A percentile compares a stretch with the other conserved stretches of the same genome.
Conservation (phyloP, 2,113 vertebrate species). For the Ptychochromis oligacanthus region DNA sequence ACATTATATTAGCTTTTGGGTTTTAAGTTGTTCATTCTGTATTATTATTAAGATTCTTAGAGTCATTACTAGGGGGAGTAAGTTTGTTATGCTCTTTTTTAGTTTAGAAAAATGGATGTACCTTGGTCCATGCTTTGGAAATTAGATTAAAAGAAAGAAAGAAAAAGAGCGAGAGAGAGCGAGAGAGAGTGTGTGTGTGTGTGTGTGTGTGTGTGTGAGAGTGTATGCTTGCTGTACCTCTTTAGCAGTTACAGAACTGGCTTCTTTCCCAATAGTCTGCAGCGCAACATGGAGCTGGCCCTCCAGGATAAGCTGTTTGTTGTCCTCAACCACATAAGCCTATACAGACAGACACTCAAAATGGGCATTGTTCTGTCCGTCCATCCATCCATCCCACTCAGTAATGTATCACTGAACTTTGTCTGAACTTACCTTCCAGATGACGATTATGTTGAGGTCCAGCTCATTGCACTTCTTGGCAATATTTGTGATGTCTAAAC, state of each 20-base stretch:
- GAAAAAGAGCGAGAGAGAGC: not conserved
- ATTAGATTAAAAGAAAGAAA: not conserved
- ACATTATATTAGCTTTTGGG: not conserved
- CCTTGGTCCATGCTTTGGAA: not conserved
- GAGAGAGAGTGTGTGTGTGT: no score
- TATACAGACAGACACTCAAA: slow-evolving; percentile 66
- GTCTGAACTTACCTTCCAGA: slow-evolving; percentile 88
- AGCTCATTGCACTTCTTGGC: slow-evolving; percentile 89
- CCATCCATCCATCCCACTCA: not conserved
- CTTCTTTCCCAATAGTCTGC: slow-evolving; percentile 88
- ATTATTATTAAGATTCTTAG: not conserved
- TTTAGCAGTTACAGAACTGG: slow-evolving; percentile 88
- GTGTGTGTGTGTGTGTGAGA: not conserved
- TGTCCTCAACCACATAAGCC: slow-evolving; percentile 97
- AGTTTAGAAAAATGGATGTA: not conserved
- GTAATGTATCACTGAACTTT: not conserved
- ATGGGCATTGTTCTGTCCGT: not conserved
- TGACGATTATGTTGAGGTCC: slow-evolving; percentile 89
- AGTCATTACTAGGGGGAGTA: not conserved
- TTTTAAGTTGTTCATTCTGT: not conserved
- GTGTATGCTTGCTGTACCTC: slow-evolving; percentile 81
- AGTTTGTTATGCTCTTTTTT: not conserved
- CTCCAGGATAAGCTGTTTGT: slow-evolving; percentile 94
- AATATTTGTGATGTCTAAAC: slow-evolving; percentile 75
- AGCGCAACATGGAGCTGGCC: slow-evolving; percentile 95